Evolutionary conservation across 2,888 invertebrate genomes (phyloP), one percentile per base, ranked within the genome.

Genomic region (Cataglyphis altisquamis): DNA sequence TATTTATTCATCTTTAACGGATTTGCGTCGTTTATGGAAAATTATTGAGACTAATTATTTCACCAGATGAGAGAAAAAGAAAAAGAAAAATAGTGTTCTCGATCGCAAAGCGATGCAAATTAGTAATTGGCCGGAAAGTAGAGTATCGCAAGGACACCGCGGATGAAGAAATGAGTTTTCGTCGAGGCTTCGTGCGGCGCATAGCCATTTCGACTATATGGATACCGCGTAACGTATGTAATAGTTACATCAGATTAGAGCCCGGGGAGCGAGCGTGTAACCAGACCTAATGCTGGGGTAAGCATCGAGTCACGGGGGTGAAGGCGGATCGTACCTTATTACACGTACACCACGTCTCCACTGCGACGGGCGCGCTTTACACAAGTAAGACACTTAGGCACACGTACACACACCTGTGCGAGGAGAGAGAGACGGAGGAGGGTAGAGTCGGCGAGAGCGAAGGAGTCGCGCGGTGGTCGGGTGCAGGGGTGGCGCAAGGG

Each of bases 171-270:
- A 84, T 74, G 85, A 83, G 52, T 63, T 83, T 68, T 70, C 48
- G 21, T 78, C 67, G 15, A 60, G 77, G 48, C 64, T n/a, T 48
- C 52, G 48, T 10, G 57, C 29, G 52, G 41, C 63, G 52, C 39
- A 55, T 21, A 36, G 63, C 80, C 48, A 74, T 77, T 68, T 83
- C 66, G 74, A 63, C 80, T 88, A 60, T 70, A 45, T 60, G 84
- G 84, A 85, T 75, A 78, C 81, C 84, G 90, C 87, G 90, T 93
- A 93, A 93, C 90, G 90, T 91, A 90, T 90, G 92, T 93, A 92
- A 93, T 92, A 93, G 93, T 93, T 93, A 92, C 91, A 94, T 94
- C 94, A 91, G 94, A 94, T 94, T 92, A 91, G 84, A 84, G 84
- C 29, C 55, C 57, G 63, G 84, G 82, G 84, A 83, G 86, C 84